phyloP scores from a whole-genome alignment of 2,113 vertebrate species.

The Callithrix jacchus region DNA sequence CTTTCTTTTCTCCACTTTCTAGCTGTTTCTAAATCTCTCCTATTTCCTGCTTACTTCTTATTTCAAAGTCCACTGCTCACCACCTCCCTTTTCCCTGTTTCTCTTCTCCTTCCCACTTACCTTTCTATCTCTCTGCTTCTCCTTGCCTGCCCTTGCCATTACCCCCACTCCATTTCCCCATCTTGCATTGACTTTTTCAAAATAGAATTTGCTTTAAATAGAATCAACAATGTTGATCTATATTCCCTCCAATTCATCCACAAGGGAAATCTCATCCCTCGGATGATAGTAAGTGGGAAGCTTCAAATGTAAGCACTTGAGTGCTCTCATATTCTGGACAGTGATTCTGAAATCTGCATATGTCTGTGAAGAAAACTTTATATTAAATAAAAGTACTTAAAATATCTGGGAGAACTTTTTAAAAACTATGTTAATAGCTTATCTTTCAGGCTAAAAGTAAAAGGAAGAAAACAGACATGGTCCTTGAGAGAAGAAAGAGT shows the following conservation, averaged over 20 bases:
- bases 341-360: background rate
- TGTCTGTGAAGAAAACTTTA: background rate
- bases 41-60: background rate
- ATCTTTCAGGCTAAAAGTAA: background rate
- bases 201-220: slow-evolving; percentile 21
- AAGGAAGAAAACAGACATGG: background rate
- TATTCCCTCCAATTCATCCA: background rate
- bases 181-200: background rate
- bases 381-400: background rate
- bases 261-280: background rate
- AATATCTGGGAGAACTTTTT: background rate
- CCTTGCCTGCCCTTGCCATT: background rate
- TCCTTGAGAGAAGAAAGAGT: background rate
- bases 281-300: background rate
- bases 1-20: background rate
- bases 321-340: background rate
- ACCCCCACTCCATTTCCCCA: background rate
- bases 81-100: accelerated
- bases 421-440: background rate
- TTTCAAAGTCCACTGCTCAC: too few species aligned
- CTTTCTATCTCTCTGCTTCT: background rate
- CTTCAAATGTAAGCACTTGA: background rate
- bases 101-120: too few species aligned
- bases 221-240: background rate
- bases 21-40: background rate